A percentile compares a stretch with the other conserved stretches of the same genome.
These are phyloP conservation scores for western clawed frog (Xenopus tropicalis) DNA, from an alignment of 2,113 vertebrate genomes.

Conservation along the genomic window DNA sequence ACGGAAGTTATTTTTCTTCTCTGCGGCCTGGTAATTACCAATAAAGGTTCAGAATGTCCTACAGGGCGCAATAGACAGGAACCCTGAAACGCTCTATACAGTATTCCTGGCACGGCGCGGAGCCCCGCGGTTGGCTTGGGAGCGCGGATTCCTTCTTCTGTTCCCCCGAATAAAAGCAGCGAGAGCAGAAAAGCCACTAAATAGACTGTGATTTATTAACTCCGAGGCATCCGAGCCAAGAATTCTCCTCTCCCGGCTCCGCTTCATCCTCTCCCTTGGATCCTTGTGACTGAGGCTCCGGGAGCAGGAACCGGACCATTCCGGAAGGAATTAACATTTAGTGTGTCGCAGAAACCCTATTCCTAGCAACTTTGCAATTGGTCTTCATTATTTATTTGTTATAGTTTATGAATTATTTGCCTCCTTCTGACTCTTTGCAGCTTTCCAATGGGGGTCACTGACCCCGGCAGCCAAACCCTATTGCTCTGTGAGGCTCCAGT, in stretches of 20 bases:
- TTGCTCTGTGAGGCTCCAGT: too few species aligned
- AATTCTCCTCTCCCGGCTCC: neutral
- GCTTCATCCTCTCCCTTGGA: neutral
- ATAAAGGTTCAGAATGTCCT: slow-evolving; percentile 44
- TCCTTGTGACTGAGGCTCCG: neutral
- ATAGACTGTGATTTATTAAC: slow-evolving; percentile 33
- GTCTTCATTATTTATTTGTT: too few species aligned
- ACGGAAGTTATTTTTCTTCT: slow-evolving; percentile 13
- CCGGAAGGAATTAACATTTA: too few species aligned
- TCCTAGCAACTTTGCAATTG: too few species aligned
- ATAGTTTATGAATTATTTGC: too few species aligned
- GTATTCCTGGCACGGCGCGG: slow-evolving; percentile 38
- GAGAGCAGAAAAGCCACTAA: slow-evolving; percentile 9
- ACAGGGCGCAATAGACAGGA: slow-evolving; percentile 50
- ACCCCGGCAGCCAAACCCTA: too few species aligned
- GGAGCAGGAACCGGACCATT: too few species aligned
- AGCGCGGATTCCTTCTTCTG: neutral
- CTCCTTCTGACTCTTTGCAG: too few species aligned
- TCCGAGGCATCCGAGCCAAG: slow-evolving; percentile 20
- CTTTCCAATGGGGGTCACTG: too few species aligned
- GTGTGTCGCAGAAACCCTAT: too few species aligned
- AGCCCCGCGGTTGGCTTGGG: neutral
- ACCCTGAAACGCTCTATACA: slow-evolving; percentile 35
- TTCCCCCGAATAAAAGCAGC: slow-evolving; percentile 24
- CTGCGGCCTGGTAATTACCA: slow-evolving; percentile 54